These are phyloP conservation scores for Agrochola macilenta DNA, from an alignment of 2,888 invertebrate species.

Conservation along the genomic window DNA sequence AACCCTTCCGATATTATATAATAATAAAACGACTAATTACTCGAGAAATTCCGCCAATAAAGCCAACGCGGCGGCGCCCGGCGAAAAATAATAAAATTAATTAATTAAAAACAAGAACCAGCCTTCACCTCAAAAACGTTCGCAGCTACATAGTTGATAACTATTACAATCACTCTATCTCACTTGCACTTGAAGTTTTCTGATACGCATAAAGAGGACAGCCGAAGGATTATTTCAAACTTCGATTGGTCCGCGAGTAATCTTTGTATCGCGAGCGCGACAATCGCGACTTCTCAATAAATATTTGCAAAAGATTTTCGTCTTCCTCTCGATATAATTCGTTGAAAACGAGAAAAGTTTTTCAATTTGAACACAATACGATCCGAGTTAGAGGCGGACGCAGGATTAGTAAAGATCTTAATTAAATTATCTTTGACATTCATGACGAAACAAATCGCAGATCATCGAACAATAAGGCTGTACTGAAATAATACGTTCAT, in stretches of 20 bases:
- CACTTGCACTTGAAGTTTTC: constrained; percentile 16
- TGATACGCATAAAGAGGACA: constrained; percentile 30
- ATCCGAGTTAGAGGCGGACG: constrained; percentile 72
- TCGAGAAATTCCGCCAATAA: constrained; percentile 88
- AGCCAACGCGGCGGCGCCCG: constrained; percentile 83
- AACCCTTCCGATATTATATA: constrained; percentile 90
- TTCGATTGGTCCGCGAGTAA: constrained; percentile 48
- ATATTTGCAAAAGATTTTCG: constrained; percentile 86
- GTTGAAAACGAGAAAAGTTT: constrained; percentile 88
- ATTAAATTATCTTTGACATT: constrained; percentile 78
- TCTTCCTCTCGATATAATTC: constrained; percentile 82
- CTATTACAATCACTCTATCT: constrained; percentile 46
- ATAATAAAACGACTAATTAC: constrained; percentile 91
- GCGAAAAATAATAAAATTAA: constrained; percentile 90
- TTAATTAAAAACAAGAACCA: constrained; percentile 88
- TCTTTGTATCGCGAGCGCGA: constrained; percentile 69
- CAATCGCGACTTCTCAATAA: constrained; percentile 77
- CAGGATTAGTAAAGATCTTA: constrained; percentile 81
- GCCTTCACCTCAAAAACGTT: constrained; percentile 62
- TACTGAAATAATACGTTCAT: constrained; percentile 11
- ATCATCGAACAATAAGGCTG: constrained; percentile 43
- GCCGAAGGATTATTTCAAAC: constrained; percentile 37
- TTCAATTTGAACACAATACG: constrained; percentile 87
- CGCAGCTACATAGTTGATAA: constrained; percentile 49
- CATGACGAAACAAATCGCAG: constrained; percentile 67